A percentile compares a stretch with the other conserved stretches of the same genome.
Evolutionary conservation across 2,797 vertebrate genomes (phyloP).

Genomic region (Pseudochirops corinnae): DNA sequence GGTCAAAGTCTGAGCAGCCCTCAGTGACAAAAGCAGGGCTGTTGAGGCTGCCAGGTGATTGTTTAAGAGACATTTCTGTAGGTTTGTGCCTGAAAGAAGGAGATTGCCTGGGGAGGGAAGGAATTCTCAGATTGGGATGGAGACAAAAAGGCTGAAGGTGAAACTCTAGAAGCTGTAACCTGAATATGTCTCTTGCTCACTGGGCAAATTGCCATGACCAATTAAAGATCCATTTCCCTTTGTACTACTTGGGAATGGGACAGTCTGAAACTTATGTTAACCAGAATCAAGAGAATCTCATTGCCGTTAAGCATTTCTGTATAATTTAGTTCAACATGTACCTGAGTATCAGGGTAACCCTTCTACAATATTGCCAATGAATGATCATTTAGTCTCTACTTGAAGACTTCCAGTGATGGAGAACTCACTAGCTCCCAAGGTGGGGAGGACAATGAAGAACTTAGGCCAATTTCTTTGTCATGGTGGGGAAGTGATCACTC

Average conservation of each 20-base stretch:
- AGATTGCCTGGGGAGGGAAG: neutral
- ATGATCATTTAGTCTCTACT: neutral
- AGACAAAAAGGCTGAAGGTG: neutral
- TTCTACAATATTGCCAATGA: neutral
- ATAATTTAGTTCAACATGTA: neutral
- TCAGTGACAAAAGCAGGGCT: slow-evolving; percentile 65
- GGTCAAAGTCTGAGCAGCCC: slow-evolving; percentile 73
- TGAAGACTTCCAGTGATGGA: neutral
- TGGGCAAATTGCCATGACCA: neutral
- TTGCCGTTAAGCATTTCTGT: neutral
- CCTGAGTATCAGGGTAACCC: neutral
- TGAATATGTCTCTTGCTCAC: neutral
- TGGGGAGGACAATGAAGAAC: neutral
- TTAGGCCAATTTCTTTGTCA: neutral
- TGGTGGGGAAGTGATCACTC: neutral
- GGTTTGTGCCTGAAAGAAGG: slow-evolving; percentile 1
- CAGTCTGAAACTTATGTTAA: neutral
- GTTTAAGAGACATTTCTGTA: slow-evolving; percentile 34
- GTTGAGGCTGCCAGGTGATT: neutral
- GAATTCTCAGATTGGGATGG: neutral
- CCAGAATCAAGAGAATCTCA: neutral
- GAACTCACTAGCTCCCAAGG: neutral
- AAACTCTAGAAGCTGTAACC: neutral
- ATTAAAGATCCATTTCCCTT: slow-evolving; percentile 1
- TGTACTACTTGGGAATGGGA: neutral